Base-by-base conservation (phyloP, 2,888 invertebrate species). In the Eledona agricola region DNA sequence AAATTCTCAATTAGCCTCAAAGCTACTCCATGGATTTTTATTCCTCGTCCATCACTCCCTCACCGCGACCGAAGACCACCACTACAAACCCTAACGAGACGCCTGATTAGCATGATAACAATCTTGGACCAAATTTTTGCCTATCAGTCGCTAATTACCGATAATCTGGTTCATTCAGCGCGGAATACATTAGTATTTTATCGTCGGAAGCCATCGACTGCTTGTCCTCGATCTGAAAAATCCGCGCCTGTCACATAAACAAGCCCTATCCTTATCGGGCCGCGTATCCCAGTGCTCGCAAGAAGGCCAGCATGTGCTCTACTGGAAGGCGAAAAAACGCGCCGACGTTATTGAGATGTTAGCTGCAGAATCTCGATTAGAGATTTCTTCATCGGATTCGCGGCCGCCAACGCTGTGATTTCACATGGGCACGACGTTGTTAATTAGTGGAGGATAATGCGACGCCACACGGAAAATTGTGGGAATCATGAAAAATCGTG, bases 1-100 rank as follows among this genome's bases (percentile, higher is more conserved):
- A 75, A 75, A 75, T 75, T 72, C 71, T 72, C 72, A 75, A 75
- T 75, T 76, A 75, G 72, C 67, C 64, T 45, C 50, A 22, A 29
- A 54, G 49, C 50, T 49, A 49, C 51, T 43, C 52, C 50, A 47
- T 43, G 29, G 51, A 50, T 58, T 50, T 58, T 56, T 53, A 34
- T 34, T 34, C 19, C 6, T n/a, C 34, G 34, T 34, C 12, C 34
- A 12, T 34, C 34, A 34, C 34, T 1, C 7, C 34, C 10, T n/a
- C n/a, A n/a, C 15, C 15, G 31, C 7, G 22, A 35, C 11, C 6
- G 10, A 12, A 12, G 32, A 23, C 43, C 43, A 43, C 43, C 34
- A 15, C 66, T 69, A 66, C 68, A 70, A 69, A 64, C 66, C 66
- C 61, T 70, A 69, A 69, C 66, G 67, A 69, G 67, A 57, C 40